These are phyloP conservation scores for Leptinotarsa lineolata DNA, from an alignment of 1,140 invertebrate genomes.

Conservation along the genomic window DNA sequence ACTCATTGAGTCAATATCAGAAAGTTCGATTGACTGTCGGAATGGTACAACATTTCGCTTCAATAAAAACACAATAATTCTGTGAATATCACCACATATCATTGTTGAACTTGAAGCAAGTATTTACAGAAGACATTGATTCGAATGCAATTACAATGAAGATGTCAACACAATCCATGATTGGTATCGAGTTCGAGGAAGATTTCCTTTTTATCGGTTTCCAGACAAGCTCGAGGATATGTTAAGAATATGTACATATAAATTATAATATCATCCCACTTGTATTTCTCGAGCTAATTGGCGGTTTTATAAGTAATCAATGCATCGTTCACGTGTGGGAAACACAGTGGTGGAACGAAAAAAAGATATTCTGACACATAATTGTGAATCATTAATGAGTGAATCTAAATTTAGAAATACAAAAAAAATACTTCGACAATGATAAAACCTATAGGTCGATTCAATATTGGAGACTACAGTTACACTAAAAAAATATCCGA, in stretches of 20 bases:
- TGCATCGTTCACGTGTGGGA: neutral
- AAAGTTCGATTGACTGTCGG: too few relatives aligned
- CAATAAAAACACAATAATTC: too few relatives aligned
- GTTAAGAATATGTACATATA: neutral
- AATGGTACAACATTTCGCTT: too few relatives aligned
- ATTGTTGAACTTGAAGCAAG: too few relatives aligned
- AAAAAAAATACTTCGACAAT: too few relatives aligned
- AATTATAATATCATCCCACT: slow-evolving; percentile 3
- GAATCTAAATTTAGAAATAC: too few relatives aligned
- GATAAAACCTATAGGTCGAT: too few relatives aligned
- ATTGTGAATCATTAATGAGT: too few relatives aligned
- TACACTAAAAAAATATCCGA: too few relatives aligned
- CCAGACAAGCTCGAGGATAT: neutral
- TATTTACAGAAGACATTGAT: neutral
- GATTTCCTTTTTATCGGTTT: neutral
- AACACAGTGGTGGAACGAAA: neutral
- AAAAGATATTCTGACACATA: neutral
- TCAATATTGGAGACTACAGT: too few relatives aligned
- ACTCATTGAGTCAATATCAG: too few relatives aligned
- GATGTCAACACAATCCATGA: neutral
- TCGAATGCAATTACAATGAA: neutral
- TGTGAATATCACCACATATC: too few relatives aligned
- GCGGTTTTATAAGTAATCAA: neutral
- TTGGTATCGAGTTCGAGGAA: neutral
- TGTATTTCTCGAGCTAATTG: neutral